Evolutionary conservation across 2,888 invertebrate genomes (phyloP).

Genomic region (Hydrotaea cyrtoneurina): DNA sequence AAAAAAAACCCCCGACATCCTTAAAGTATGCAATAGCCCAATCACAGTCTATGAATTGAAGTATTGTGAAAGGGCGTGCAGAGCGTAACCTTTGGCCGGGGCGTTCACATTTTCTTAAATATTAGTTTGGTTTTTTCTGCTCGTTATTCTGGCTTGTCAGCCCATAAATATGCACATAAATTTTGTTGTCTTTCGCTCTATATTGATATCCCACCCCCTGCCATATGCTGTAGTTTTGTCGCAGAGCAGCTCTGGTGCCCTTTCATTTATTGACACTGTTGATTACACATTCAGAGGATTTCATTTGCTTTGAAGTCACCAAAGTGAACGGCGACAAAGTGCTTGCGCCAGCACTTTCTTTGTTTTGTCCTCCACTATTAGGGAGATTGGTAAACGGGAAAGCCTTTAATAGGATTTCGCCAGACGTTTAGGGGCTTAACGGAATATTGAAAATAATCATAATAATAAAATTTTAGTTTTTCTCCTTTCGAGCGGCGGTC

Average conservation of each 20-base stretch:
- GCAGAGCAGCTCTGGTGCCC: neutral
- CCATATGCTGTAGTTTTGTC: neutral
- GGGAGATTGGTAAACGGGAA: constrained; percentile 14
- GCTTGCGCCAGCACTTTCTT: neutral
- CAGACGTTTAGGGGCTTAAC: constrained; percentile 16
- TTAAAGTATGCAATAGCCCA: constrained; percentile 10
- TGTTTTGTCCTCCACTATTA: constrained; percentile 9
- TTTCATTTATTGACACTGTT: constrained; percentile 32
- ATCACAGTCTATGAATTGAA: neutral
- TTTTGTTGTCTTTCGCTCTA: constrained; percentile 7
- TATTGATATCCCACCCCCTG: neutral
- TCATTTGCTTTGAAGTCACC: constrained; percentile 6
- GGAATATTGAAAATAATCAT: constrained; percentile 14
- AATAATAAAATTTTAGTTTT: constrained; percentile 33
- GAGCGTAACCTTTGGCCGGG: neutral
- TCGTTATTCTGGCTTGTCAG: constrained; percentile 9
- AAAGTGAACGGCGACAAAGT: neutral
- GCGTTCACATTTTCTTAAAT: neutral
- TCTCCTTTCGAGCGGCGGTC: neutral
- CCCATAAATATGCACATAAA: constrained; percentile 52
- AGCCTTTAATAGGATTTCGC: constrained; percentile 38
- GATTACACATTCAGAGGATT: constrained; percentile 33
- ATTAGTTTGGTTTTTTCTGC: constrained; percentile 11
- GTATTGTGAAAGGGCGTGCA: neutral
- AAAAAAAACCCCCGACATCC: neutral